Evolutionary conservation across 2,113 vertebrate genomes (phyloP).

Genomic region (Aegotheles bennettii): DNA sequence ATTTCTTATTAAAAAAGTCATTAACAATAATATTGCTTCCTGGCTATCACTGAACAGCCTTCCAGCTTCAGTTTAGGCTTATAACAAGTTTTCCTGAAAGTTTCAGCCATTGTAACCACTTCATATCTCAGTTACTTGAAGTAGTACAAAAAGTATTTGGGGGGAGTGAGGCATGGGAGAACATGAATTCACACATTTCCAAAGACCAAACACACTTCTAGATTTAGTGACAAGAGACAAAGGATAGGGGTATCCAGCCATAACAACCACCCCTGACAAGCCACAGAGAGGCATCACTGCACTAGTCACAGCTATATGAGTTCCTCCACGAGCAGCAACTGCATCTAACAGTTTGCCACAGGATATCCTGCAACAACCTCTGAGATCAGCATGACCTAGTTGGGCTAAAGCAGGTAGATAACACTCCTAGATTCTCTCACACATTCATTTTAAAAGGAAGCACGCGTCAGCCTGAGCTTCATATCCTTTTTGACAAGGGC

Average conservation of each 20-base stretch:
- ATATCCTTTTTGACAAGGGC: conserved; percentile 19
- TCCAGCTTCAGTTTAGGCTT: not conserved
- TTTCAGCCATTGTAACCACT: not conserved
- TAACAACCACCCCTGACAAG: not conserved
- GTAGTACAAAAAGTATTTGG: not conserved
- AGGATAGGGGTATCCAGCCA: not conserved
- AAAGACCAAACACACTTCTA: not conserved
- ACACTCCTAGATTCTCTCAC: not conserved
- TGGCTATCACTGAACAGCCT: not conserved
- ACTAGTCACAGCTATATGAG: not conserved
- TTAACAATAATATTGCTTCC: not conserved
- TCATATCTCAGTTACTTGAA: not conserved
- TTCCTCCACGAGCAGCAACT: not conserved
- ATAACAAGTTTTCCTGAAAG: not conserved
- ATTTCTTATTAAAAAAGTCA: not conserved
- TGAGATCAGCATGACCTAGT: not conserved
- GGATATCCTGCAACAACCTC: not conserved
- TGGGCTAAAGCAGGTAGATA: not conserved
- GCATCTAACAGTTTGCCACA: not conserved
- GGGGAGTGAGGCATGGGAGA: accelerated
- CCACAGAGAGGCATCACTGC: not conserved
- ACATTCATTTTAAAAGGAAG: not conserved
- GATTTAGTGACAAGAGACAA: not conserved
- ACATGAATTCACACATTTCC: accelerated
- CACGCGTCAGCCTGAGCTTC: not conserved